Conservation (phyloP, 2,888 invertebrate species). For the Calameuta pallipes region DNA sequence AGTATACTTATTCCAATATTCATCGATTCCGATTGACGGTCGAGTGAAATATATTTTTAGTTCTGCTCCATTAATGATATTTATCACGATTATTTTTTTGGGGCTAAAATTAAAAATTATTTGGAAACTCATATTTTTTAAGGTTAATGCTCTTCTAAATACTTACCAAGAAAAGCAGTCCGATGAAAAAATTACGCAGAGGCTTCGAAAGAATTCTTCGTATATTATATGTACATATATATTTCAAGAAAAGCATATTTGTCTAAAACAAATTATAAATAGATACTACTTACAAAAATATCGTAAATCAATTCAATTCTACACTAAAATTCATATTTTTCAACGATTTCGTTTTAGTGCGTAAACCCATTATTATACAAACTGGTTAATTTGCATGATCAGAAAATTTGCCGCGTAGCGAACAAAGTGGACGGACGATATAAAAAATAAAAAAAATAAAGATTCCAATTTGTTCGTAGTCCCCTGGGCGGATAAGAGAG, state of each 20-base stretch:
- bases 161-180: background rate
- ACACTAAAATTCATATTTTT: background rate
- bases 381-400: background rate
- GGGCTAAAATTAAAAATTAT: background rate
- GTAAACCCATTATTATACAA: background rate
- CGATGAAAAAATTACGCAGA: background rate
- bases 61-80: background rate
- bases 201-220: background rate
- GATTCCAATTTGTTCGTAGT: constrained; percentile 32
- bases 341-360: background rate
- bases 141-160: background rate
- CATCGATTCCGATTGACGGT: background rate
- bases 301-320: background rate
- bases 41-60: background rate
- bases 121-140: background rate
- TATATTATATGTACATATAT: background rate
- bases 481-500: constrained; percentile 8
- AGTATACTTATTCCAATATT: background rate
- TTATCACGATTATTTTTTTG: background rate
- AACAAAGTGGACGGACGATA: background rate
- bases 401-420: background rate
- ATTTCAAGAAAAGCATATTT: background rate
- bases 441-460: background rate
- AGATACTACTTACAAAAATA: background rate
- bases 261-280: background rate